These are phyloP conservation scores for Hemitrygon akajei DNA, from an alignment of 2,797 vertebrate species.

Conservation along the genomic window DNA sequence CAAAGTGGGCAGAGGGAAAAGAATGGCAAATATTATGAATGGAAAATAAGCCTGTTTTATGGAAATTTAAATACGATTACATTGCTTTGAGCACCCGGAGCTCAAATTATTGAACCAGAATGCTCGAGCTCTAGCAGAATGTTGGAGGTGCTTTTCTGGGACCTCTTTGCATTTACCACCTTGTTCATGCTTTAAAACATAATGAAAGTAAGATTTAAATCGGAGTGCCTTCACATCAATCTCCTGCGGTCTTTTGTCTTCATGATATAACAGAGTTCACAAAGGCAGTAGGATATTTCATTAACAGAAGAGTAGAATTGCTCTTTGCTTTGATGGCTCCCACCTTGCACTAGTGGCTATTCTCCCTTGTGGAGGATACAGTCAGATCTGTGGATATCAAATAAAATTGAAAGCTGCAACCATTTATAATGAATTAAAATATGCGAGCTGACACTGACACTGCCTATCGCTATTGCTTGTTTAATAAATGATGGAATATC, in stretches of 20 bases:
- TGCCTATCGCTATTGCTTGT: neutral
- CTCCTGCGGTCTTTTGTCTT: neutral
- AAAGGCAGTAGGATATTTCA: neutral
- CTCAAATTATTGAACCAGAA: neutral
- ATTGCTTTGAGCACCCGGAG: neutral
- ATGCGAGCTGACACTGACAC: neutral
- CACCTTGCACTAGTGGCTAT: neutral
- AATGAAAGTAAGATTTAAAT: neutral
- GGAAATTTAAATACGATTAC: neutral
- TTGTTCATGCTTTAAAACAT: neutral
- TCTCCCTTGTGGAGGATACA: neutral
- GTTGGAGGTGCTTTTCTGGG: neutral
- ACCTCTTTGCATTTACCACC: neutral
- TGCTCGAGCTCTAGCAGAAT: neutral
- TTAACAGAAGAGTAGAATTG: neutral
- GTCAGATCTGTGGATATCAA: neutral
- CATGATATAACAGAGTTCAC: neutral
- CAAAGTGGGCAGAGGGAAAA: neutral
- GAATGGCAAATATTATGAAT: neutral
- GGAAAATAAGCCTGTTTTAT: neutral
- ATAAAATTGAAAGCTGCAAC: neutral
- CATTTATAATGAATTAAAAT: conserved; percentile 24
- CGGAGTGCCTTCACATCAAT: neutral
- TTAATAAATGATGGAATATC: neutral
- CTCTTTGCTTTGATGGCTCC: neutral